phyloP scores from a whole-genome alignment of 2,797 vertebrate genomes.

The Cyprinella venusta region DNA sequence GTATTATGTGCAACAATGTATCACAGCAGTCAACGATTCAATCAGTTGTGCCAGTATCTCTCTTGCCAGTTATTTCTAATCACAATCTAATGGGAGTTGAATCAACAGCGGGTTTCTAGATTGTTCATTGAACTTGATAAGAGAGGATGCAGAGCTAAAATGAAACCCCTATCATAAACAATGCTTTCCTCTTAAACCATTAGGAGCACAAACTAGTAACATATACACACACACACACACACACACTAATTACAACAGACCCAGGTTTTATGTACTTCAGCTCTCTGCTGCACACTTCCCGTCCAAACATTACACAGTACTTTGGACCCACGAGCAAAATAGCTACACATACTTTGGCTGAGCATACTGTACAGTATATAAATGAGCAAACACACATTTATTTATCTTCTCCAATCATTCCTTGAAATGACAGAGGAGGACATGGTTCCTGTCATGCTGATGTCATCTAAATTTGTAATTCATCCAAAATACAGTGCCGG shows the following conservation, averaged over 20 bases:
- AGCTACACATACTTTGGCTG: not conserved
- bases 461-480: not conserved
- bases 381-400: not conserved
- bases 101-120: not conserved
- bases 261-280: constrained; percentile 14
- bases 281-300: constrained; percentile 16
- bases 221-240: not conserved
- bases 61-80: not conserved
- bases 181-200: not conserved
- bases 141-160: not conserved
- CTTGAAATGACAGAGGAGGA: not conserved
- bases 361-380: no score
- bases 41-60: not conserved
- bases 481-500: no score
- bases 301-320: constrained; percentile 19
- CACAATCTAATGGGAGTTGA: not conserved
- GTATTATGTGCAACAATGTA: not conserved
- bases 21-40: not conserved
- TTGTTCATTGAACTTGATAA: not conserved
- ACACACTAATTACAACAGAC: not conserved
- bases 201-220: not conserved
- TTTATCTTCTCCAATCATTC: not conserved
- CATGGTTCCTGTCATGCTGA: not conserved
- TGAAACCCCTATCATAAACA: not conserved
- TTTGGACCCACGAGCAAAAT: not conserved